Evolutionary conservation across 2,797 vertebrate species (phyloP), one percentile per base, ranked within the genome.

Genomic region (Lacerta viridis): DNA sequence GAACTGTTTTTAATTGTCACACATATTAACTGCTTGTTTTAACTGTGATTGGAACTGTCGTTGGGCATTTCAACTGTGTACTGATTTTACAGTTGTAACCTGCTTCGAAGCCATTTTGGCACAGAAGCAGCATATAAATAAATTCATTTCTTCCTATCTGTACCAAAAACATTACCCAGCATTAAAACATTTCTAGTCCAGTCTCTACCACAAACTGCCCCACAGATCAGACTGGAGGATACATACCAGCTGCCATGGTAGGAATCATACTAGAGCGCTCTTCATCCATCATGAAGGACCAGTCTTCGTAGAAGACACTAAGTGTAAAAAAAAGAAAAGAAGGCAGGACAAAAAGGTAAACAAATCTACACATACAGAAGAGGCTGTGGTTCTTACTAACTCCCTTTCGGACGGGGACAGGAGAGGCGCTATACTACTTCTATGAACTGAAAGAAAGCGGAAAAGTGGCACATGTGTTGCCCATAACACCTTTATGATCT

Each of bases 231-330:
- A 2, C 9, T 11, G 23, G 13, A 4, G 2, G 25, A 39, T 18
- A 29, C 96, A 97, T 95, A 99, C 99, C 99, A 94, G 99, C 99
- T 94, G 99, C 99, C 99, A 99, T 99, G 0, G 98, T 99, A 77
- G 99, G 98, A 29, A 99, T 98, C 99, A 99, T 99, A 91, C 99
- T 99, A 1, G 99, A 98, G 93, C 98, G 96, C 93, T 99, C 99
- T 88, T 99, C 99, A 90, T 99, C 99, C 41, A 99, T 97, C 93
- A 99, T 94, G 92, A 99, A 99, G 80, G 99, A 98, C 98, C 98
- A 98, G 92, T 99, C 98, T 98, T 99, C 99, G 97, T 99, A 99
- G 96, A 98, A 99, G 87, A 97, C 97, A 94, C 99, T 99, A 80
- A 0, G 93, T 90, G 95, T 76, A 33, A 33, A 5, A 13, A 81